Evolutionary conservation across 2,797 vertebrate genomes (phyloP), one percentile per base, ranked within the genome.

Genomic region (Acanthopagrus latus): DNA sequence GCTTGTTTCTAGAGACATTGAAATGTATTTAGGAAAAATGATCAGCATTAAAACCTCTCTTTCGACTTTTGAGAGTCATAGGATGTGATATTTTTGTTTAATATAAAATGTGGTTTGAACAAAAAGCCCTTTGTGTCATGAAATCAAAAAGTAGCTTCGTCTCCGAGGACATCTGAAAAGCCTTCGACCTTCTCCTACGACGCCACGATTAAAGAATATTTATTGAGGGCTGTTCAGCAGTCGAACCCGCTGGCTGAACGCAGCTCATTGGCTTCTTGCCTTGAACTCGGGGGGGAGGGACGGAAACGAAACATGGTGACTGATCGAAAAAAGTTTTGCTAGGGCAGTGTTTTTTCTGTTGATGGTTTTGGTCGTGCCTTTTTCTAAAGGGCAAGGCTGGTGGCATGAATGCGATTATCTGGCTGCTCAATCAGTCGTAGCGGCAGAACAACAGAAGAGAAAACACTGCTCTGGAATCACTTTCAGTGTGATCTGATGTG

Each of bases 181-280:
- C 8, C 9, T 12, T 23, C 3, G 1, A 41, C 55, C 59, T 57
- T 69, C 33, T 58, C 20, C 27, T 2, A 11, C 0, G 0, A 65
- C 58, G 54, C 27, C n/a, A 20, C 1, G 11, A 63, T 43, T 8
- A 14, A 74, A 67, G 12, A 23, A 55, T 29, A 44, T 48, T 17
- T 29, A 44, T 52, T 64, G 27, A 71, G 63, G 3, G 21, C 18
- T 27, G 33, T 52, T 67, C n/a, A 50, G 7, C 5, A n/a, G 29
- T 16, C 63, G 27, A 76, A 74, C 64, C 71, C 43, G 25, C 25
- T 14, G 27, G 29, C 38, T 21, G 56, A 71, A 63, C 17, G 27
- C 38, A 52, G 14, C 2, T 9, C 33, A 8, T 7, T 9, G 10
- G 38, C 57, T n/a, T 41, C 21, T 43, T 38, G 13, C 17, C 25